Conservation (phyloP, 2,888 invertebrate genomes). For the Cheilosia vernalis region DNA sequence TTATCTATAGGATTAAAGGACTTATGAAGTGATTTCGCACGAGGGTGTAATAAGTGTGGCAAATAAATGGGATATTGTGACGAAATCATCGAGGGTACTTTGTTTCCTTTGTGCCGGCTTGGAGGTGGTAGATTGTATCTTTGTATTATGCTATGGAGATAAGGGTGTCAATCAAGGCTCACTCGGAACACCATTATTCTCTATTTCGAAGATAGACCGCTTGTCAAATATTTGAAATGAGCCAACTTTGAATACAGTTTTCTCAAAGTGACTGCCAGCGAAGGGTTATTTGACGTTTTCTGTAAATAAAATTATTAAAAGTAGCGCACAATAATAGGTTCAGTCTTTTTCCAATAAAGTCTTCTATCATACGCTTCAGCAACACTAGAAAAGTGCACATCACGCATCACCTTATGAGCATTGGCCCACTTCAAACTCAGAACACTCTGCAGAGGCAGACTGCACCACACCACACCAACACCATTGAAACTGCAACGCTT, state of each 20-base stretch:
- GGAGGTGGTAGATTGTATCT: background rate
- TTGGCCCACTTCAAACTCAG: slow-evolving; percentile 30
- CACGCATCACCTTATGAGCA: slow-evolving; percentile 19
- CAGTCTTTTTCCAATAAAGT: background rate
- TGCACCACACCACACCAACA: background rate
- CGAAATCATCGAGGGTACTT: background rate
- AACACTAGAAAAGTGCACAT: slow-evolving; percentile 27
- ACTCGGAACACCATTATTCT: too few relatives aligned
- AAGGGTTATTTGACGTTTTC: too few relatives aligned
- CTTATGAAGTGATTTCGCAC: slow-evolving; percentile 50
- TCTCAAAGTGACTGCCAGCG: too few relatives aligned
- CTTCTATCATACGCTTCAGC: background rate
- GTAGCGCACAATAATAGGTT: background rate
- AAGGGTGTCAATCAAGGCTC: too few relatives aligned
- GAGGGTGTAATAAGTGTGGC: slow-evolving; percentile 30
- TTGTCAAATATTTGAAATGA: too few relatives aligned
- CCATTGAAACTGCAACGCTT: slow-evolving; percentile 14
- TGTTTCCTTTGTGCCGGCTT: background rate
- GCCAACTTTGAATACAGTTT: too few relatives aligned
- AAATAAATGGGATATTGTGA: slow-evolving; percentile 26
- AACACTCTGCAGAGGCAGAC: background rate
- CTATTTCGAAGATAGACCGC: too few relatives aligned
- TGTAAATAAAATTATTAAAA: background rate
- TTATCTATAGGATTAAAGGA: slow-evolving; percentile 50
- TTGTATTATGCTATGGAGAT: too few relatives aligned